A percentile compares a stretch with the other conserved stretches of the same genome.
These are phyloP conservation scores for Pomatorhinus ruficollis DNA, from an alignment of 2,113 vertebrate genomes.

Conservation along the genomic window DNA sequence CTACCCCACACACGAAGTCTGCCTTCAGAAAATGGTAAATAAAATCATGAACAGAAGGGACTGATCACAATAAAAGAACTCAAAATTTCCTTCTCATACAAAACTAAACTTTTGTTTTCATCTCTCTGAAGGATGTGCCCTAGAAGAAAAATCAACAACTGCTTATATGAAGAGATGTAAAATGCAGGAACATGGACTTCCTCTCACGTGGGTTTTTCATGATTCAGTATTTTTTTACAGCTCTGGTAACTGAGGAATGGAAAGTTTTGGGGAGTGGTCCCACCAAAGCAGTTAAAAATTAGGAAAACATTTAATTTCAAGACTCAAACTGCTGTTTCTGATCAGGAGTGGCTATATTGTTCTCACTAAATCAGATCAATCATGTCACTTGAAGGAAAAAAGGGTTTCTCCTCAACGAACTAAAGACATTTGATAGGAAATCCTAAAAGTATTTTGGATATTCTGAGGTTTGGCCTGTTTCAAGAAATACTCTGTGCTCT, in stretches of 20 bases:
- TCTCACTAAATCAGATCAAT: neutral
- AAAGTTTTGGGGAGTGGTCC: neutral
- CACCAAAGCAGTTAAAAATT: neutral
- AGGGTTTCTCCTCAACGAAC: neutral
- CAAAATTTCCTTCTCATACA: neutral
- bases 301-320: neutral
- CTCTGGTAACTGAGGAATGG: neutral
- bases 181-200: neutral
- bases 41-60: neutral
- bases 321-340: neutral
- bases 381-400: neutral
- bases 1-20: neutral
- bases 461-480: neutral
- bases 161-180: neutral
- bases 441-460: neutral
- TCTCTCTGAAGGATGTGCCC: neutral
- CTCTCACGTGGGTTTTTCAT: neutral
- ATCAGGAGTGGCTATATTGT: neutral
- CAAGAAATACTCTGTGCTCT: neutral
- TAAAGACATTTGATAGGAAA: neutral
- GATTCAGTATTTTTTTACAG: neutral
- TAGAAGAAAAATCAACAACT: neutral
- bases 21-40: neutral
- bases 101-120: neutral
- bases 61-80: neutral